phyloP scores from a whole-genome alignment of 2,113 vertebrate species.

The Plotosus lineatus region DNA sequence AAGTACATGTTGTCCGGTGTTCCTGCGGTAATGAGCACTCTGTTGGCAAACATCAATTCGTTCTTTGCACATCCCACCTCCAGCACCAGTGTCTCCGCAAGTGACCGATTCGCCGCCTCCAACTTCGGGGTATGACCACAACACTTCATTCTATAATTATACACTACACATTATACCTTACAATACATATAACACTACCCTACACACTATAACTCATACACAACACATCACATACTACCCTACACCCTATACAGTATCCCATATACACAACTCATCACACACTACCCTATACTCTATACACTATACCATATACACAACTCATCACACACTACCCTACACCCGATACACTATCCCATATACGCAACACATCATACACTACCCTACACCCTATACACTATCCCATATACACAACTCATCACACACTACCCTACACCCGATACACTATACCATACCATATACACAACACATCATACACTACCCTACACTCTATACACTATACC shows the following conservation, averaged over 20 bases:
- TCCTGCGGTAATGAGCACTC: slow-evolving; percentile 96
- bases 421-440: not conserved
- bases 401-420: not conserved
- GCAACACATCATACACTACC: not conserved
- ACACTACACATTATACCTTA: not conserved
- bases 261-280: not conserved
- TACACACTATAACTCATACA: not conserved
- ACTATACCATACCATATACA: not conserved
- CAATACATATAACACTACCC: too few species aligned
- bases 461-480: not conserved
- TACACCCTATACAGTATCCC: not conserved
- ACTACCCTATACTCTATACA: not conserved
- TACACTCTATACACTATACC: not conserved
- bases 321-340: not conserved
- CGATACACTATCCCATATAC: not conserved
- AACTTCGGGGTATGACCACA: slow-evolving; percentile 88
- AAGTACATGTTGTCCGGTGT: slow-evolving; percentile 96
- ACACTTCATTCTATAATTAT: slow-evolving; percentile 6
- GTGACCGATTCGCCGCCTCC: slow-evolving; percentile 91
- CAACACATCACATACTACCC: not conserved
- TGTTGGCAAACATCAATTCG: slow-evolving; percentile 98
- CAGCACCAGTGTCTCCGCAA: slow-evolving; percentile 91
- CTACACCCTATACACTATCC: not conserved
- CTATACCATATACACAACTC: not conserved
- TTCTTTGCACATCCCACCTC: slow-evolving; percentile 96